Evolutionary conservation across 2,113 vertebrate genomes (phyloP).

Genomic region (Actinemys pallida): DNA sequence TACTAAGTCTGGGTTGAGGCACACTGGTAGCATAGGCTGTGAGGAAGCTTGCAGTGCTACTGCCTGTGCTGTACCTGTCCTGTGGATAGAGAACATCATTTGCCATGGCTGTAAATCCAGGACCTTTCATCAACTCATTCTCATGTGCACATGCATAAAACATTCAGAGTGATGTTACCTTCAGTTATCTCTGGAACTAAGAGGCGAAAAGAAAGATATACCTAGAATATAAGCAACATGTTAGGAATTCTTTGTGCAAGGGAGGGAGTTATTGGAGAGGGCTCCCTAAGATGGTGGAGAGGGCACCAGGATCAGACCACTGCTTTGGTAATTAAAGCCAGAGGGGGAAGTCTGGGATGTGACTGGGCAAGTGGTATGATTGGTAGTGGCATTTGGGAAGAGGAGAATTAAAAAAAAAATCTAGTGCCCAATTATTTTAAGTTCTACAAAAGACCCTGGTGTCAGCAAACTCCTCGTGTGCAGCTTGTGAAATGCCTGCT

Average conservation of each 20-base stretch:
- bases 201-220: not conserved
- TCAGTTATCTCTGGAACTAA: not conserved
- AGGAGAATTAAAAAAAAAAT: not conserved
- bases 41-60: not conserved
- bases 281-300: not conserved
- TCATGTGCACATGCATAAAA: constrained; percentile 36
- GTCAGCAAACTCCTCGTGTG: accelerated
- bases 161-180: not conserved
- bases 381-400: not conserved
- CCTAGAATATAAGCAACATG: not conserved
- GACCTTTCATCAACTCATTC: constrained; percentile 21
- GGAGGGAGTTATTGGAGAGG: not conserved
- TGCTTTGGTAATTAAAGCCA: not conserved
- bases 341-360: not conserved
- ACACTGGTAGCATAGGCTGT: not conserved
- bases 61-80: not conserved
- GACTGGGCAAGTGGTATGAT: not conserved
- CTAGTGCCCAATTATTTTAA: not conserved
- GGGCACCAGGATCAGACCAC: not conserved
- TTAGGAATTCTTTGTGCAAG: constrained; percentile 13
- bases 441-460: not conserved
- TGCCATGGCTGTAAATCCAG: not conserved
- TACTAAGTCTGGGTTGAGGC: not conserved
- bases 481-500: accelerated
- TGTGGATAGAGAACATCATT: not conserved